phyloP scores from a whole-genome alignment of 2,888 invertebrate species.

The Eristalinus sepulchralis region DNA sequence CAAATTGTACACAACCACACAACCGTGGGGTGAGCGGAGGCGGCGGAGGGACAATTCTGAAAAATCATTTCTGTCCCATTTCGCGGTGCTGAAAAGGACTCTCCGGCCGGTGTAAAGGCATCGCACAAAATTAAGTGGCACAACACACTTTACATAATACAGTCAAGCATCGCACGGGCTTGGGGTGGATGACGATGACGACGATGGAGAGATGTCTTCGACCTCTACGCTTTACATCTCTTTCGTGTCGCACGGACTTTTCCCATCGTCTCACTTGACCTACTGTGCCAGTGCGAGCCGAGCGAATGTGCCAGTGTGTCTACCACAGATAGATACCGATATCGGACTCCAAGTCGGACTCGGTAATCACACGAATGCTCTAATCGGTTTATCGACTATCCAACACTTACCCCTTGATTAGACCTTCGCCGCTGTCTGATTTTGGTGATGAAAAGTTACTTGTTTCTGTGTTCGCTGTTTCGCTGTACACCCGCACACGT shows the following conservation, averaged over 20 bases:
- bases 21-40: background rate
- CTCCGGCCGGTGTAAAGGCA: conserved; percentile 44
- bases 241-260: background rate
- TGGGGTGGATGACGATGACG: conserved; percentile 3
- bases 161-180: conserved; percentile 20
- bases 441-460: conserved; percentile 14
- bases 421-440: conserved; percentile 4
- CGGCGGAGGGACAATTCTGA: background rate
- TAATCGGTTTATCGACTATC: conserved; percentile 32
- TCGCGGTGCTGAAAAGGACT: conserved; percentile 11
- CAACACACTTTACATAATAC: conserved; percentile 66
- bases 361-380: conserved; percentile 22
- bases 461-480: conserved; percentile 14
- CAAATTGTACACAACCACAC: conserved; percentile 44
- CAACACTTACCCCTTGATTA: conserved; percentile 55
- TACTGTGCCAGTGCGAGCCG: conserved; percentile 55
- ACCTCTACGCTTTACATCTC: conserved; percentile 58
- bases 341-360: conserved; percentile 24
- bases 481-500: conserved; percentile 7
- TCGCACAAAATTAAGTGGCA: conserved; percentile 61
- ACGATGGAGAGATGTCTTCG: conserved; percentile 63
- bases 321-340: conserved; percentile 38
- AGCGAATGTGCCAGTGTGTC: conserved; percentile 56
- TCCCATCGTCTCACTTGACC: conserved; percentile 63
- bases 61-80: conserved; percentile 7